Evolutionary conservation across 53 echinoderm and acorn worm species (phyloP).

Genomic region (Paracentrotus lividus): DNA sequence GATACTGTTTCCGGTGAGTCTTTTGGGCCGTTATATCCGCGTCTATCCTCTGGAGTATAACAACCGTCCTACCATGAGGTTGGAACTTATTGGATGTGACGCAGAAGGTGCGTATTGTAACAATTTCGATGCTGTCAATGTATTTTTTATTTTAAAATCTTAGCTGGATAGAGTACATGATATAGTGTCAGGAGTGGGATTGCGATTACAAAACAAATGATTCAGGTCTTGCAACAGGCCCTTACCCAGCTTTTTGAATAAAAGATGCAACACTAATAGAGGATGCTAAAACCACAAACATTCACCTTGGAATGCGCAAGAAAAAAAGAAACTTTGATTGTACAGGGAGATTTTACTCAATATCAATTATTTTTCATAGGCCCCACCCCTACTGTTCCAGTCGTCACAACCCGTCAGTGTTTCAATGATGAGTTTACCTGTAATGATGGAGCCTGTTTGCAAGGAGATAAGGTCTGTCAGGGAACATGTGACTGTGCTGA

Average conservation of each 20-base stretch:
- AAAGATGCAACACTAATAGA: no score
- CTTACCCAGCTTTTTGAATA: no score
- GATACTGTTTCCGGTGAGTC: slow-evolving; percentile 73
- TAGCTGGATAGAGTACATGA: not conserved
- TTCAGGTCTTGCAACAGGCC: no score
- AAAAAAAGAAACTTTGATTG: no score
- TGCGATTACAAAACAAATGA: no score
- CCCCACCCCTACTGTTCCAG: slow-evolving; percentile 38
- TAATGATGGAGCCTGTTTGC: slow-evolving; percentile 66
- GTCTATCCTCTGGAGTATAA: slow-evolving; percentile 64
- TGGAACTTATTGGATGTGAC: slow-evolving; percentile 81
- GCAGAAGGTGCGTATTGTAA: slow-evolving; percentile 50
- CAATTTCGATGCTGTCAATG: not conserved
- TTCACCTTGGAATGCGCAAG: no score
- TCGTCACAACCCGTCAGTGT: slow-evolving; percentile 65
- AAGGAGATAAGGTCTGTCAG: slow-evolving; percentile 71
- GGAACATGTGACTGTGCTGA: slow-evolving; percentile 73
- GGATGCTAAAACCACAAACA: no score
- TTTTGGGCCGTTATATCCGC: slow-evolving; percentile 69
- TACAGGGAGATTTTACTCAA: no score
- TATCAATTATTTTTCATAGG: not conserved
- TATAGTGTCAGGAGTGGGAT: not conserved
- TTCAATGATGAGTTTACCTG: slow-evolving; percentile 77
- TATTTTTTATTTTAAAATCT: no score
- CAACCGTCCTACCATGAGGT: slow-evolving; percentile 67